Percentiles rank a stretch among this genome's conserved stretches.
phyloP scores from a whole-genome alignment of 2,113 vertebrate species.

The Sinocyclocheilus grahami region DNA sequence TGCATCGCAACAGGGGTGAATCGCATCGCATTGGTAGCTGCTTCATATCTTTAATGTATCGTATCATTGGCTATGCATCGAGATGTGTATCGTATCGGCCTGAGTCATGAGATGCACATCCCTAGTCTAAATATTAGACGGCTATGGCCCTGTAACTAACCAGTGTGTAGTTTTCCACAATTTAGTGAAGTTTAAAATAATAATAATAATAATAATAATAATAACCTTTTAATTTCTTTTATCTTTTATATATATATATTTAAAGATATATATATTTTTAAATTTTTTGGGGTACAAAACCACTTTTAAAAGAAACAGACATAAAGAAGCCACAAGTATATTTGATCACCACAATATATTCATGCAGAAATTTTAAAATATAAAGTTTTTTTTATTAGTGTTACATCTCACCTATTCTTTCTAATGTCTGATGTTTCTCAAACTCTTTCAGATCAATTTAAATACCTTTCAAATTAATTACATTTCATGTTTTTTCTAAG shows the following conservation, averaged over 20 bases:
- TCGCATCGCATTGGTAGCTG: too few species aligned
- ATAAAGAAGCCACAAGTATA: not conserved
- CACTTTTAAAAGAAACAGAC: not conserved
- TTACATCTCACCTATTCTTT: not conserved
- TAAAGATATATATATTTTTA: not conserved
- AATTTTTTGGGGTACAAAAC: not conserved
- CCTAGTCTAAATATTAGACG: not conserved
- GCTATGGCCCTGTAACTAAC: not conserved
- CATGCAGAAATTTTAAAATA: not conserved
- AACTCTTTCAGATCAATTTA: not conserved
- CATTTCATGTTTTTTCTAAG: not conserved
- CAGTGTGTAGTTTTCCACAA: not conserved
- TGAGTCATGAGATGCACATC: too few species aligned
- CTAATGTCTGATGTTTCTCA: not conserved
- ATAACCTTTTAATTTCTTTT: too few species aligned
- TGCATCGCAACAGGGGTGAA: too few species aligned
- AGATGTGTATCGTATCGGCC: too few species aligned
- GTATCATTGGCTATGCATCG: too few species aligned
- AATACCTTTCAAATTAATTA: not conserved
- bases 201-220: too few species aligned
- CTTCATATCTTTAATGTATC: too few species aligned
- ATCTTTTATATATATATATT: not conserved
- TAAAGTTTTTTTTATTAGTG: not conserved
- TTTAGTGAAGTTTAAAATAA: not conserved
- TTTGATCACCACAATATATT: not conserved